Evolutionary conservation across 2,888 invertebrate species (phyloP).

Genomic region (Apeira syringaria): DNA sequence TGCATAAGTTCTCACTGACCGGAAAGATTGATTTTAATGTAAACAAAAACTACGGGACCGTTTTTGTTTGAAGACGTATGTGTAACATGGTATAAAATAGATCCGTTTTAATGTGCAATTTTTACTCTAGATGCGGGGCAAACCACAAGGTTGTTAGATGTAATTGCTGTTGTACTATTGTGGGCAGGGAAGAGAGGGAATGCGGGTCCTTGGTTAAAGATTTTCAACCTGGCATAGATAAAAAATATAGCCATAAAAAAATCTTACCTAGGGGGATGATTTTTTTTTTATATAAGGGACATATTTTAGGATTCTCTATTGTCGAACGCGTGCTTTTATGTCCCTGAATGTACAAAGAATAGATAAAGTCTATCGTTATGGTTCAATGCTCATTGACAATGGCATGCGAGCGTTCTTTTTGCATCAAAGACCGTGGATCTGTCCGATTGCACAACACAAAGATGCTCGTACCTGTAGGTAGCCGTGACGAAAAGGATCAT

Average conservation of each 20-base stretch:
- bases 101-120: conserved; percentile 70
- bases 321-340: conserved; percentile 67
- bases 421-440: conserved; percentile 62
- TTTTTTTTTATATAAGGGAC: conserved; percentile 59
- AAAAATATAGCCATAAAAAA: conserved; percentile 45
- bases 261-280: conserved; percentile 47
- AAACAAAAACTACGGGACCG: conserved; percentile 38
- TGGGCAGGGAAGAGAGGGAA: conserved; percentile 51
- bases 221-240: conserved; percentile 46
- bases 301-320: conserved; percentile 70
- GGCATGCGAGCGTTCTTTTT: conserved; percentile 74
- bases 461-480: conserved; percentile 58
- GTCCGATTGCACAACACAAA: conserved; percentile 77
- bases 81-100: conserved; percentile 57
- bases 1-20: conserved; percentile 52
- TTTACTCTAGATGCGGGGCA: conserved; percentile 70
- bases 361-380: conserved; percentile 70
- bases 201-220: conserved; percentile 61
- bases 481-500: conserved; percentile 68
- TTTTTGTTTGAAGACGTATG: conserved; percentile 53
- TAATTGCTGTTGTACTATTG: conserved; percentile 69
- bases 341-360: conserved; percentile 66
- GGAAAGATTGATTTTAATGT: conserved; percentile 50
- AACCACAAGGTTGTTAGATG: conserved; percentile 76
- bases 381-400: conserved; percentile 76